Evolutionary conservation across 2,888 invertebrate genomes (phyloP).

Genomic region (Bursaphelenchus okinawaensis): DNA sequence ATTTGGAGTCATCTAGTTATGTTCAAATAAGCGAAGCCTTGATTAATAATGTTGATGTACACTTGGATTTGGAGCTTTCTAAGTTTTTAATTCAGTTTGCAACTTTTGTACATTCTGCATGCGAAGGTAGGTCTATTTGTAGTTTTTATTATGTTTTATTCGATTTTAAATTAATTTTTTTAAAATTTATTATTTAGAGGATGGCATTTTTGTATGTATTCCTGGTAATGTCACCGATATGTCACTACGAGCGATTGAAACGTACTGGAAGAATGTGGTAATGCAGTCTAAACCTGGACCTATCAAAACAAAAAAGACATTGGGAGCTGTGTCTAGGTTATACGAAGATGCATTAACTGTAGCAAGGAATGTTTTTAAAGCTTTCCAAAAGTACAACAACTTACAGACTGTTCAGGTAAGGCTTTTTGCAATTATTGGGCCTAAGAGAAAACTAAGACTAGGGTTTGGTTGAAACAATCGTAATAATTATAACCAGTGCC

Average conservation of each 20-base stretch:
- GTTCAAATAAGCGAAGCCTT: neutral
- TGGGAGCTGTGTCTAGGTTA: conserved; percentile 10
- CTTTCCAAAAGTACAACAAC: neutral
- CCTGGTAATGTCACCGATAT: conserved; percentile 18
- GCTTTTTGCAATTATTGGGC: neutral
- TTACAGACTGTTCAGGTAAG: neutral
- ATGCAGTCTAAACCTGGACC: neutral
- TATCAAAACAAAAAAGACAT: neutral
- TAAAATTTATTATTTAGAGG: too few species aligned
- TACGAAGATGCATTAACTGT: conserved; percentile 13
- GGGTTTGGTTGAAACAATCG: too few species aligned
- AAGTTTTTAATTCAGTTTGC: conserved; percentile 17
- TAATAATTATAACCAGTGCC: too few species aligned
- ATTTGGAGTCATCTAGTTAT: neutral
- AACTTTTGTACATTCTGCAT: neutral
- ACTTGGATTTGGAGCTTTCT: conserved; percentile 8
- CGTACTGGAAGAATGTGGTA: conserved; percentile 13
- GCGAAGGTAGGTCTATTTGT: neutral
- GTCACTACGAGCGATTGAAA: conserved; percentile 7
- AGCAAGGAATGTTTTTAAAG: conserved; percentile 3
- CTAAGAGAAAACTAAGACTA: too few species aligned
- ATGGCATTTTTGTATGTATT: conserved; percentile 1
- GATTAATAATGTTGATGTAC: conserved; percentile 5
- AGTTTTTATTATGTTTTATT: neutral
- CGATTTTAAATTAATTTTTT: neutral